Evolutionary conservation across 1,140 invertebrate species (phyloP).

Genomic region (Saccostrea echinata): DNA sequence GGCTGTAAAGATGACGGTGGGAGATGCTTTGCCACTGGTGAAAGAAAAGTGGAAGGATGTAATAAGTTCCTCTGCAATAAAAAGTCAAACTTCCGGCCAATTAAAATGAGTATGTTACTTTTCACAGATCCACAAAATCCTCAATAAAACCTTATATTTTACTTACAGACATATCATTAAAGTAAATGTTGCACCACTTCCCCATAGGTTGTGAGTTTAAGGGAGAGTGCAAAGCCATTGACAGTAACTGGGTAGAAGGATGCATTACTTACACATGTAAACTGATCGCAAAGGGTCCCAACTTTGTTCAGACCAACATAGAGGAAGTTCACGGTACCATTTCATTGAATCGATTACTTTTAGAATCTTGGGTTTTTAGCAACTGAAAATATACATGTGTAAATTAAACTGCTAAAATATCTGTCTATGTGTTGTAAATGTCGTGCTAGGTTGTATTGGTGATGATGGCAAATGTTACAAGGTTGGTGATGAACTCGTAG

Average conservation of each 20-base stretch:
- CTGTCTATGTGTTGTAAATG: background rate
- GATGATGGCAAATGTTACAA: constrained; percentile 42
- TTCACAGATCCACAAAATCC: background rate
- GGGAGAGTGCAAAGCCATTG: constrained; percentile 49
- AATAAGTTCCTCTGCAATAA: constrained; percentile 54
- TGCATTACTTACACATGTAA: constrained; percentile 51
- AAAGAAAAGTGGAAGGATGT: constrained; percentile 45
- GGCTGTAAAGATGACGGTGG: constrained; percentile 52
- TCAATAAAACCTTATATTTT: background rate
- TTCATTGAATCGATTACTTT: too few relatives aligned
- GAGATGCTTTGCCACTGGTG: constrained; percentile 43
- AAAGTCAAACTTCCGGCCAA: constrained; percentile 50
- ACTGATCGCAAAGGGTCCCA: constrained; percentile 43
- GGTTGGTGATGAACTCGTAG: background rate
- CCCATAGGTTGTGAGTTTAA: constrained; percentile 45
- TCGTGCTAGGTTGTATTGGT: constrained; percentile 48
- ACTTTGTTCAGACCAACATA: constrained; percentile 53
- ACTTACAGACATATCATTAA: too few relatives aligned
- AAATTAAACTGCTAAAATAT: too few relatives aligned
- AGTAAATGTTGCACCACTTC: too few relatives aligned
- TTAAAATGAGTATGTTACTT: constrained; percentile 36
- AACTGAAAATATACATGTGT: too few relatives aligned
- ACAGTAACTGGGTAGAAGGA: constrained; percentile 42
- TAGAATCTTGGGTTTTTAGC: too few relatives aligned
- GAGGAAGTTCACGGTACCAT: constrained; percentile 44